phyloP scores from a whole-genome alignment of 2,888 invertebrate species.

The Chaetogeoica ovagalla region DNA sequence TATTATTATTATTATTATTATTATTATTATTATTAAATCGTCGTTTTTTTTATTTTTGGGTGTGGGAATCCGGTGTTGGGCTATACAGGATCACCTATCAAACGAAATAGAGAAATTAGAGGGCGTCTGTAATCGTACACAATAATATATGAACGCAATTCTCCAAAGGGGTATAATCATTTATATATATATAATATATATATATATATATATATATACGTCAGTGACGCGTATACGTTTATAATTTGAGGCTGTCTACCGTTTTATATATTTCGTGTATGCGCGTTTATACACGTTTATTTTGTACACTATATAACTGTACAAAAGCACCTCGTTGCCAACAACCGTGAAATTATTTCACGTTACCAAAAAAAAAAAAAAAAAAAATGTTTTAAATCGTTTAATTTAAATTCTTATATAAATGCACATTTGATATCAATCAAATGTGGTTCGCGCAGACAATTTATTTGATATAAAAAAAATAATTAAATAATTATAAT shows the following conservation, averaged over 20 bases:
- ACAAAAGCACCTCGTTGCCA: constrained; percentile 10
- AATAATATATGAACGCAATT: not conserved
- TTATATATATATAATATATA: no score
- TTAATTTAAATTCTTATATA: not conserved
- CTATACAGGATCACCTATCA: not conserved
- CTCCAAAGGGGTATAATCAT: constrained; percentile 29
- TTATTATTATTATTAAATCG: not conserved
- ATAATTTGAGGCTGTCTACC: not conserved
- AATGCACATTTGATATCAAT: no score
- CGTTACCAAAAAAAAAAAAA: not conserved
- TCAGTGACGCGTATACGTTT: not conserved
- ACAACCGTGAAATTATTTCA: constrained; percentile 34
- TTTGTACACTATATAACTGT: not conserved
- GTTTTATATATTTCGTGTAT: not conserved
- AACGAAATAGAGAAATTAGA: constrained; percentile 20
- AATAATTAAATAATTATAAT: no score
- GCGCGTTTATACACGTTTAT: not conserved
- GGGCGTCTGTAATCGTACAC: not conserved
- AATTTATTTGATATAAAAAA: no score
- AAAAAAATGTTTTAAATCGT: not conserved
- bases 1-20: no score
- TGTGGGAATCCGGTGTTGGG: constrained; percentile 3
- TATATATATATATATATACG: no score
- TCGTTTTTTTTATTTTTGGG: not conserved
- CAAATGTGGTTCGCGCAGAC: no score